Evolutionary conservation across 2,797 vertebrate species (phyloP).

Genomic region (Nyctalus aviator): DNA sequence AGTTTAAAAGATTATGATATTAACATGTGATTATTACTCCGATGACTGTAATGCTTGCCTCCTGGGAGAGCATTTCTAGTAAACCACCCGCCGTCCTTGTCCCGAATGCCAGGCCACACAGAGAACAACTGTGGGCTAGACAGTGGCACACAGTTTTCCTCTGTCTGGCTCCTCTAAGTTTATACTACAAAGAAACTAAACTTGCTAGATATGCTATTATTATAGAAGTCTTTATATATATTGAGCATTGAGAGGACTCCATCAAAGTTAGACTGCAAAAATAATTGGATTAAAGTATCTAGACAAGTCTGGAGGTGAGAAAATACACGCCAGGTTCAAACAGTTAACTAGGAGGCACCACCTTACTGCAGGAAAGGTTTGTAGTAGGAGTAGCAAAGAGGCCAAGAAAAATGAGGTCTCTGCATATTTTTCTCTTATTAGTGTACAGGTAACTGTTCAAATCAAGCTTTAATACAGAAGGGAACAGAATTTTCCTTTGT

Average conservation of each 20-base stretch:
- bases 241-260: not conserved
- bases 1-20: slow-evolving; percentile 5
- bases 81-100: slow-evolving; percentile 18
- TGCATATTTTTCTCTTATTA: slow-evolving; percentile 29
- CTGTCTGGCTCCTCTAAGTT: not conserved
- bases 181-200: slow-evolving; percentile 14
- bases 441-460: slow-evolving; percentile 9
- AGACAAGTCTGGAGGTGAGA: not conserved
- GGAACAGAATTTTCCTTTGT: slow-evolving; percentile 46
- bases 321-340: not conserved
- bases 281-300: slow-evolving; percentile 13
- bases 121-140: not conserved
- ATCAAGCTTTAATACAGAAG: slow-evolving; percentile 37
- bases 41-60: slow-evolving; percentile 6
- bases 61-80: slow-evolving; percentile 36
- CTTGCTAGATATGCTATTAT: slow-evolving; percentile 4
- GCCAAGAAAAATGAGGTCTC: not conserved
- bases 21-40: slow-evolving; percentile 4
- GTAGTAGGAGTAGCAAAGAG: not conserved
- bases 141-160: not conserved
- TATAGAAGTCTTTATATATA: not conserved
- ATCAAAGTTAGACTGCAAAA: slow-evolving; percentile 54
- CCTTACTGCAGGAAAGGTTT: not conserved
- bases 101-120: slow-evolving; percentile 24
- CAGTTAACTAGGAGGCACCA: not conserved